Evolutionary conservation across 1,140 invertebrate genomes (phyloP).

Genomic region (Drosophila trapezifrons): DNA sequence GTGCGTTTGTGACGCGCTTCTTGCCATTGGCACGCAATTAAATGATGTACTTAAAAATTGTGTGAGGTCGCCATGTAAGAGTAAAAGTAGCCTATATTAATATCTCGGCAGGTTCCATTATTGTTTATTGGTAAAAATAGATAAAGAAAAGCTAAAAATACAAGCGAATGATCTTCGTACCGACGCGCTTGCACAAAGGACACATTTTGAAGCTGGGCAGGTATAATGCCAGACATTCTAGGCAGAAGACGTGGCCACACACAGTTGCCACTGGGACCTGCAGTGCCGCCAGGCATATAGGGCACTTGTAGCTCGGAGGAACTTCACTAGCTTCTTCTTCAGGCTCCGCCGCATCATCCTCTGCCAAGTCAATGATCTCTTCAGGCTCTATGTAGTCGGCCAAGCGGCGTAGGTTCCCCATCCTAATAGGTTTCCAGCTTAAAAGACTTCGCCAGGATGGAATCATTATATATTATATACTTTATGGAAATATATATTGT

Average conservation of each 20-base stretch:
- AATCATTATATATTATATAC: neutral
- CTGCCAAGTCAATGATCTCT: neutral
- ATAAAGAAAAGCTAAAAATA: neutral
- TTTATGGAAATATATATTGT: neutral
- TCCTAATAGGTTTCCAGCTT: neutral
- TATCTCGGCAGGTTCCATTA: neutral
- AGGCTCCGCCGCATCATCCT: no score
- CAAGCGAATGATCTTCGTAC: neutral
- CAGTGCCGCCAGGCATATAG: neutral
- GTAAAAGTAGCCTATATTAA: conserved; percentile 1
- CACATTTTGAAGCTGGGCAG: neutral
- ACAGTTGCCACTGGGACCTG: neutral
- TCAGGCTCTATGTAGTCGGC: neutral
- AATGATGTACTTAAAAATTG: conserved; percentile 69
- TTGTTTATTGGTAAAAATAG: neutral
- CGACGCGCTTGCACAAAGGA: neutral
- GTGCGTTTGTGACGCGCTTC: conserved; percentile 72
- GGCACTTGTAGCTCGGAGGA: conserved; percentile 1
- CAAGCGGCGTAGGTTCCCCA: neutral
- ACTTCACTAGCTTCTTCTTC: no score
- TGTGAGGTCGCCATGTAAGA: conserved; percentile 55
- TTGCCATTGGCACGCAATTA: conserved; percentile 82
- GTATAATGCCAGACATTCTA: neutral
- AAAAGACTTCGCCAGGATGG: neutral
- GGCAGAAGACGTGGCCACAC: conserved; percentile 17